Percentiles rank a stretch among this genome's conserved stretches.
Evolutionary conservation across 2,113 vertebrate species (phyloP).

Genomic region (Anhinga anhinga): DNA sequence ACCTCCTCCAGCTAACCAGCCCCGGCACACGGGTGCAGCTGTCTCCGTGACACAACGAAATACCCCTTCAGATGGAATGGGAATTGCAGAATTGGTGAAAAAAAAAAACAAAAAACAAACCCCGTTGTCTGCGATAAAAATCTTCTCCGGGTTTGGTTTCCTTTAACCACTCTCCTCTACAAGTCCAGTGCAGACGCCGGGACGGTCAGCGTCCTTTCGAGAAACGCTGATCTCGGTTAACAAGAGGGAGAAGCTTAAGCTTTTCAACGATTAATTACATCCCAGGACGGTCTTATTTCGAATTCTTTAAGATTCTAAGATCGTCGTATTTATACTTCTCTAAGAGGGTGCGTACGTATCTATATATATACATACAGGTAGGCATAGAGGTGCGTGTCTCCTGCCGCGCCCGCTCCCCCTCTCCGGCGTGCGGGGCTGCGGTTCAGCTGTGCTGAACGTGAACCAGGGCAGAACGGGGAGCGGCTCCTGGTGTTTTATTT

Average conservation of each 20-base stretch:
- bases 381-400: not conserved
- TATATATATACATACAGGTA: not conserved
- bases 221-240: not conserved
- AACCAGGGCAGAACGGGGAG: not conserved
- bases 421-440: not conserved
- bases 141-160: not conserved
- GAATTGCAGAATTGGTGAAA: not conserved
- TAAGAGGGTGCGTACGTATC: not conserved
- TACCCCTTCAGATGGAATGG: not conserved
- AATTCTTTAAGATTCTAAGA: not conserved
- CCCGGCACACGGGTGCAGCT: not conserved
- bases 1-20: not conserved
- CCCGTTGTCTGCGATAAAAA: not conserved
- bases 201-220: not conserved
- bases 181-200: not conserved
- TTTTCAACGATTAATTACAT: not conserved
- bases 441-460: not conserved
- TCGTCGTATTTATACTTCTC: not conserved
- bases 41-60: constrained; percentile 7
- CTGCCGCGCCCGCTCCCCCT: not conserved
- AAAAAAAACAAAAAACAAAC: too few species aligned
- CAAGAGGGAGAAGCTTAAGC: not conserved
- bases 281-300: not conserved
- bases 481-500: not conserved
- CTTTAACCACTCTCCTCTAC: not conserved